A percentile compares a stretch with the other conserved stretches of the same genome.
Evolutionary conservation across 2,888 invertebrate species (phyloP).

Genomic region (Pinctada fucata): DNA sequence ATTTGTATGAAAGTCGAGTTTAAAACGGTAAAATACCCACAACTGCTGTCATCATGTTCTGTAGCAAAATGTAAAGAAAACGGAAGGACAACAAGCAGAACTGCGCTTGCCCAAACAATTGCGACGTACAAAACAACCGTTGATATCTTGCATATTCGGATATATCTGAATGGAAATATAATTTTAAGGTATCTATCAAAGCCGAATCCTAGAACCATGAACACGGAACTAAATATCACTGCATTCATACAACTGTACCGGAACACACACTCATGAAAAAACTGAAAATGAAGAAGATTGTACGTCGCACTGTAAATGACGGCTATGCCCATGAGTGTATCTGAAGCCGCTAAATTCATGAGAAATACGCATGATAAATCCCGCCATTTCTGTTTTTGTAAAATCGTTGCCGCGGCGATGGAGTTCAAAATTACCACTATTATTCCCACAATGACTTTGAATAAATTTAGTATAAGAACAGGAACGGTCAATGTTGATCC

Average conservation of each 20-base stretch:
- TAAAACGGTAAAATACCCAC: constrained; percentile 14
- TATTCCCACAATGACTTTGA: neutral
- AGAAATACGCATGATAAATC: constrained; percentile 12
- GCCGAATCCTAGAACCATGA: constrained; percentile 15
- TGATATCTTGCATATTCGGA: neutral
- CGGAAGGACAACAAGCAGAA: constrained; percentile 1
- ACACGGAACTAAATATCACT: constrained; percentile 9
- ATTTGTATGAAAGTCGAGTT: neutral
- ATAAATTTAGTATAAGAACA: neutral
- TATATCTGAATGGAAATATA: constrained; percentile 8
- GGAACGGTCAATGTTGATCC: neutral
- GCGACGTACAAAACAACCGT: constrained; percentile 3
- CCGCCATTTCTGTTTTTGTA: constrained; percentile 10
- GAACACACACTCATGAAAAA: constrained; percentile 18
- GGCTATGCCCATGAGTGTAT: neutral
- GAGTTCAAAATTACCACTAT: neutral
- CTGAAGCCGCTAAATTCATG: constrained; percentile 12
- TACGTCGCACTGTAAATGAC: constrained; percentile 10
- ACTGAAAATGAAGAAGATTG: neutral
- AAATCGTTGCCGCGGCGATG: neutral
- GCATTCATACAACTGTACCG: constrained; percentile 1
- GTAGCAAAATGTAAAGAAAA: neutral
- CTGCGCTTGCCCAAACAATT: neutral
- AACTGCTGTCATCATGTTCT: neutral
- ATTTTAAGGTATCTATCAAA: constrained; percentile 23